phyloP scores from a whole-genome alignment of 2,113 vertebrate species.

The Chamaetylas fuelleborni region DNA sequence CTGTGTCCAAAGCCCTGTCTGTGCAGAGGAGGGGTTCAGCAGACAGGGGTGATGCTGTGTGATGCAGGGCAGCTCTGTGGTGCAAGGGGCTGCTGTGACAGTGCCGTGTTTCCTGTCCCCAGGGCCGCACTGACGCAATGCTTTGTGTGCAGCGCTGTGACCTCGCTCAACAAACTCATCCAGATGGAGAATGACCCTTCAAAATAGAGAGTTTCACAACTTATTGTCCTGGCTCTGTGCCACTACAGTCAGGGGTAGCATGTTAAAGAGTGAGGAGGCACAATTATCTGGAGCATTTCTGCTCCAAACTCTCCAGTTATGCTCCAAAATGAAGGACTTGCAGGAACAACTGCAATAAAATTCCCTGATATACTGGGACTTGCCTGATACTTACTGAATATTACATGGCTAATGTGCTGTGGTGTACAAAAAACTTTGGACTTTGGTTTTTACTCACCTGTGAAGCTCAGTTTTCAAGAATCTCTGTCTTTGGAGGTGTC shows the following conservation, averaged over 20 bases:
- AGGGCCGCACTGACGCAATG: rapidly evolving
- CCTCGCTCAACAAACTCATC: not conserved
- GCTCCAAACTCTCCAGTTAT: not conserved
- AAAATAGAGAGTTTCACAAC: not conserved
- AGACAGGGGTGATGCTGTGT: not conserved
- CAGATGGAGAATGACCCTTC: not conserved
- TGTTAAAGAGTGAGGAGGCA: not conserved
- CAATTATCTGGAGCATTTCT: not conserved
- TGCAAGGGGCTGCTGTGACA: not conserved
- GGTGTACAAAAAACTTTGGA: not conserved
- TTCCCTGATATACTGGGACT: not conserved
- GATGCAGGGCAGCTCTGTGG: rapidly evolving
- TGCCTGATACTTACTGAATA: not conserved
- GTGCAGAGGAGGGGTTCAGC: too few relatives aligned
- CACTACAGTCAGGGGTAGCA: not conserved
- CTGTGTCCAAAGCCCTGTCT: not conserved
- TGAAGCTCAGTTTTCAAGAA: not conserved
- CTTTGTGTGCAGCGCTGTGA: not conserved
- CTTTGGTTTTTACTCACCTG: not conserved
- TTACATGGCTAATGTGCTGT: not conserved
- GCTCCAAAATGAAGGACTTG: not conserved
- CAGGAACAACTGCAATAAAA: not conserved
- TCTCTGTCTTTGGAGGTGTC: not conserved
- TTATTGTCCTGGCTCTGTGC: not conserved
- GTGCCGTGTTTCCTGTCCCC: not conserved